A percentile compares a stretch with the other conserved stretches of the same genome.
These are phyloP conservation scores for Oscheius sp. DNA, from an alignment of 2,888 invertebrate species.

Conservation along the genomic window DNA sequence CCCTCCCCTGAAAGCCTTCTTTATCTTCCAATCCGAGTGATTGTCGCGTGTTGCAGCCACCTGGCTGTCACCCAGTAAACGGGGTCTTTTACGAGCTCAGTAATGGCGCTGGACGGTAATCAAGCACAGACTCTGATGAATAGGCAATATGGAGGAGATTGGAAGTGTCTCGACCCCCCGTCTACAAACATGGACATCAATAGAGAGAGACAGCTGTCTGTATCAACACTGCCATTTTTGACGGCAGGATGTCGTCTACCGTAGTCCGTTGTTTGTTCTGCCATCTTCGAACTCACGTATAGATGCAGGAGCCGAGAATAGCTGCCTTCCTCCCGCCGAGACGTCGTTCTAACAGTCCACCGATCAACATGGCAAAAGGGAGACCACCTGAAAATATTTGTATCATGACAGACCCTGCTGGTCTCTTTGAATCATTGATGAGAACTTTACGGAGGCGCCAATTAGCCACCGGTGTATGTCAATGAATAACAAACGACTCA, in stretches of 20 bases:
- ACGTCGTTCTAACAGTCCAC: slow-evolving; percentile 59
- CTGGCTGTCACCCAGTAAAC: slow-evolving; percentile 20
- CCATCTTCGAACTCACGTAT: slow-evolving; percentile 51
- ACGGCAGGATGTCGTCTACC: slow-evolving; percentile 8
- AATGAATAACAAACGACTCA: slow-evolving; percentile 18
- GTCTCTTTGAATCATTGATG: no score
- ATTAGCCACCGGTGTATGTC: slow-evolving; percentile 10
- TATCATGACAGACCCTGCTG: no score
- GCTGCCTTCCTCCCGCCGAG: slow-evolving; percentile 62
- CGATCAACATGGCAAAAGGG: slow-evolving; percentile 66
- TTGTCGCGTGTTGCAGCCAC: slow-evolving; percentile 20
- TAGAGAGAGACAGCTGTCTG: slow-evolving; percentile 25
- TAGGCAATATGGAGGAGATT: not conserved
- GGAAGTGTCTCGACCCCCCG: not conserved
- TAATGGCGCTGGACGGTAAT: slow-evolving; percentile 11
- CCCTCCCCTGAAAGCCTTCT: slow-evolving; percentile 45
- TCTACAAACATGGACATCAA: slow-evolving; percentile 17
- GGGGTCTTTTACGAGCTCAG: slow-evolving; percentile 18
- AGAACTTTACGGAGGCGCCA: not conserved
- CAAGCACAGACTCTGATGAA: slow-evolving; percentile 20
- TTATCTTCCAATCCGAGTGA: not conserved
- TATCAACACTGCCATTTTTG: slow-evolving; percentile 20
- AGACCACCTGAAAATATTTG: slow-evolving; percentile 62
- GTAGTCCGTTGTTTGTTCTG: slow-evolving; percentile 15
- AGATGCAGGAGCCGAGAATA: slow-evolving; percentile 54